Evolutionary conservation across 2,888 invertebrate genomes (phyloP), one percentile per base, ranked within the genome.

Genomic region (Azorinus chamasolen): DNA sequence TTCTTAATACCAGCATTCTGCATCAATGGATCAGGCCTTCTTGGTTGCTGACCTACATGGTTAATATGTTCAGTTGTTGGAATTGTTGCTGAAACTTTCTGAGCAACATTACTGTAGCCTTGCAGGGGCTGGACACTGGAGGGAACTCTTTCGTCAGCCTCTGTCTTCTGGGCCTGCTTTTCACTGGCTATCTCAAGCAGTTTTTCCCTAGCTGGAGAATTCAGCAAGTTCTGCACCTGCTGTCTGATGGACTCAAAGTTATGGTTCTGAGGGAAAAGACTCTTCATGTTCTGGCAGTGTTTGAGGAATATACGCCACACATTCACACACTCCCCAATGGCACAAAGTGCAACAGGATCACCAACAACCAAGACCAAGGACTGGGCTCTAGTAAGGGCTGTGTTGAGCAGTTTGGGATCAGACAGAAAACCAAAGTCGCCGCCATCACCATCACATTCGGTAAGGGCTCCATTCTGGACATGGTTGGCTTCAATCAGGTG

Each of bases 381-480:
- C 81, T 91, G 87, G n/a, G 92, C 90, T 41, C 92, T 72, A 0
- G 92, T 91, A 27, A 92, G 73, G 2, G 92, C 92, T 1, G 92
- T 92, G 80, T 92, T 92, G 18, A 92, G 82, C 25, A 92, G 83
- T 69, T 91, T 91, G 5, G 84, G 73, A 62, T 92, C 90, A 4
- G 90, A 89, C 41, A 91, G 82, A 76, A 92, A 92, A 20, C 91
- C 92, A 63, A 88, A 88, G 64, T 91, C 89, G 16, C 87, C 84
- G 16, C 79, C 66, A 22, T 89, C 88, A 8, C 87, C 88, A 51
- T 89, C 89, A 61, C 84, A 85, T 10, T 83, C 83, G 22, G 78
- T 58, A 6, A 79, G 71, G 8, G 81, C 70, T 18, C 63, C 61
- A 27, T 62, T 53, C 12, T 72, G 65, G 1, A 83, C 54, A 46